Percentiles rank a stretch among this genome's conserved stretches.
These are phyloP conservation scores for Zoanthus sociatus DNA, from an alignment of 92 coral and sea anemone species.

Conservation along the genomic window DNA sequence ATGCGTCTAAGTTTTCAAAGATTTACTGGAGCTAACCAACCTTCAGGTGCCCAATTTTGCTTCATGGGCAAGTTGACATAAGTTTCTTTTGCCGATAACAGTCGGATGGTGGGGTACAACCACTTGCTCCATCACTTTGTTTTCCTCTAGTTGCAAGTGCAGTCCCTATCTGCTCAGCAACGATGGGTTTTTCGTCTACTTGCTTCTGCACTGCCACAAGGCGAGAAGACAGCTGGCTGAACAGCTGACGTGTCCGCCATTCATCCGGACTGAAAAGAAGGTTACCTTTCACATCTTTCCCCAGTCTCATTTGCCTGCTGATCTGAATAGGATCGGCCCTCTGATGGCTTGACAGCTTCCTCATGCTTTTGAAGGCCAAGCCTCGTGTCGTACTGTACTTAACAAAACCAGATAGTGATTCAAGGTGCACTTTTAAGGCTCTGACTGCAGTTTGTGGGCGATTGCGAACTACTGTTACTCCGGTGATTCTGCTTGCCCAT, in stretches of 20 bases:
- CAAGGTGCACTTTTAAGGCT: background rate
- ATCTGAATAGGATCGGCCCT: conserved; percentile 49
- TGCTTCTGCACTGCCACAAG: conserved; percentile 24
- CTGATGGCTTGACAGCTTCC: conserved; percentile 30
- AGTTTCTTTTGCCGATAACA: background rate
- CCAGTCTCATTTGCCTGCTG: conserved; percentile 29
- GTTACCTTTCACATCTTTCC: conserved; percentile 46
- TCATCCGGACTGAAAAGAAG: conserved; percentile 23
- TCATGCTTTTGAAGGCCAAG: conserved; percentile 49
- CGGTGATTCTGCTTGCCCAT: conserved; percentile 51
- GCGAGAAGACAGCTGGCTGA: conserved; percentile 32
- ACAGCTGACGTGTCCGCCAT: conserved; percentile 51
- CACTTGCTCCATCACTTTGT: background rate
- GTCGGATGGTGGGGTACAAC: background rate
- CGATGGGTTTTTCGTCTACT: background rate
- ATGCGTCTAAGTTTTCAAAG: conserved; percentile 16
- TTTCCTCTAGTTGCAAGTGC: background rate
- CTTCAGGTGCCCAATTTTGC: background rate
- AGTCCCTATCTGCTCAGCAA: background rate
- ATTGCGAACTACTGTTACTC: conserved; percentile 19
- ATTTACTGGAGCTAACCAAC: too few species aligned
- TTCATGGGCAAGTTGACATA: background rate
- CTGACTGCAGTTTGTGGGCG: background rate
- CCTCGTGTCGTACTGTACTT: background rate
- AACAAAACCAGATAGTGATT: background rate